Percentiles rank a stretch among this genome's conserved stretches.
Evolutionary conservation across 2,113 vertebrate species (phyloP).

Genomic region (Carassius auratus): DNA sequence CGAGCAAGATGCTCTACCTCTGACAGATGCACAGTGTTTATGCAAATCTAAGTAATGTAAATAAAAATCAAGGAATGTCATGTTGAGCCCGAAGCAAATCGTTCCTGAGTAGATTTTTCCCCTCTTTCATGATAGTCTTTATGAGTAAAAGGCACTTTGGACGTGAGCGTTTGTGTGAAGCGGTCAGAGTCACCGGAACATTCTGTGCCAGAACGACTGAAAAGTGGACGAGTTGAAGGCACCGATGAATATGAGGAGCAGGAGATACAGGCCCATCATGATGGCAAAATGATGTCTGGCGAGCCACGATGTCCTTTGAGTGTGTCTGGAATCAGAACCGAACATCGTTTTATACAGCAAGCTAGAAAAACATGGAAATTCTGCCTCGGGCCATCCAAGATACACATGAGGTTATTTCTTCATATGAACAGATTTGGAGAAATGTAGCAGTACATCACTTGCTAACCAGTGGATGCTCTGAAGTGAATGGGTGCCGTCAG

Average conservation of each 20-base stretch:
- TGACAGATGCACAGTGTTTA: slow-evolving; percentile 15
- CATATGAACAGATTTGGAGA: too few species aligned
- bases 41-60: not conserved
- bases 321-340: slow-evolving; percentile 69
- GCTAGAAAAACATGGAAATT: not conserved
- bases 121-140: slow-evolving; percentile 9
- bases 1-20: not conserved
- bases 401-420: too few species aligned
- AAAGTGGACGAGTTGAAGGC: slow-evolving; percentile 89
- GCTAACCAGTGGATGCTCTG: too few species aligned
- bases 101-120: slow-evolving; percentile 23
- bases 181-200: slow-evolving; percentile 69
- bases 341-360: not conserved
- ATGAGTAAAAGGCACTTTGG: slow-evolving; percentile 67
- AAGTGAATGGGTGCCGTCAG: too few species aligned
- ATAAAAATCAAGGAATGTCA: slow-evolving; percentile 18
- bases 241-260: slow-evolving; percentile 89
- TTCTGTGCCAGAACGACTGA: slow-evolving; percentile 87
- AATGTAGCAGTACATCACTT: too few species aligned
- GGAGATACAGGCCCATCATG: slow-evolving; percentile 89
- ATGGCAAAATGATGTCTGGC: slow-evolving; percentile 88
- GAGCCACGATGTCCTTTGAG: slow-evolving; percentile 86
- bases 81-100: slow-evolving; percentile 29
- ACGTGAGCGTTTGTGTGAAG: slow-evolving; percentile 38
- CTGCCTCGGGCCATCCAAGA: not conserved